These are phyloP conservation scores for Syngnathus rostellatus DNA, from an alignment of 2,797 vertebrate species.

Conservation along the genomic window DNA sequence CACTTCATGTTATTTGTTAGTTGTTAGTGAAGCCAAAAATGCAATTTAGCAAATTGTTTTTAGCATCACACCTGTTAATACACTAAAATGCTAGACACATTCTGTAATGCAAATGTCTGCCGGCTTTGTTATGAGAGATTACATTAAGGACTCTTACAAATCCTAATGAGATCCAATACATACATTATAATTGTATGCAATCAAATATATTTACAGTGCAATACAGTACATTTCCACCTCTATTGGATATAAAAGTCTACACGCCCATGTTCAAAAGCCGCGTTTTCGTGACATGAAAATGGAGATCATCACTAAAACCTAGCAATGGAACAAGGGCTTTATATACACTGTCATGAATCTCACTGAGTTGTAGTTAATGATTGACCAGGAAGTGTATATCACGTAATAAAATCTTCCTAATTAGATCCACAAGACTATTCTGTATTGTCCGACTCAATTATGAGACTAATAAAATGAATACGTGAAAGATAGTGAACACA, in stretches of 20 bases:
- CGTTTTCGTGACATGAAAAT: background rate
- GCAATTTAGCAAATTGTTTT: background rate
- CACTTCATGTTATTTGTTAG: slow-evolving; percentile 13
- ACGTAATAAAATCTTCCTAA: background rate
- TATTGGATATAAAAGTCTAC: background rate
- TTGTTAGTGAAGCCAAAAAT: slow-evolving; percentile 8
- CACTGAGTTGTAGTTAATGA: background rate
- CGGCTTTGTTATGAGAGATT: background rate
- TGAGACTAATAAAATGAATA: background rate
- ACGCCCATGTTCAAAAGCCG: background rate
- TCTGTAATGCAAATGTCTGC: slow-evolving; percentile 6
- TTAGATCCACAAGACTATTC: background rate
- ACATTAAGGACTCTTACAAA: background rate
- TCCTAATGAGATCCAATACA: background rate
- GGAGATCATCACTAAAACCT: background rate
- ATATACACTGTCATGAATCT: background rate
- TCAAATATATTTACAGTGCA: no score
- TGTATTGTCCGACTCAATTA: background rate
- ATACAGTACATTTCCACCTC: background rate
- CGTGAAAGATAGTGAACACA: slow-evolving; percentile 18
- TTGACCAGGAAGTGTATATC: background rate
- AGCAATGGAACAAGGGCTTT: background rate
- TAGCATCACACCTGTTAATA: background rate
- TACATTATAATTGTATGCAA: background rate
- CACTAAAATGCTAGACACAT: slow-evolving; percentile 7